Base-by-base conservation (phyloP, 2,888 invertebrate genomes). In the Trichopoda pennipes region DNA sequence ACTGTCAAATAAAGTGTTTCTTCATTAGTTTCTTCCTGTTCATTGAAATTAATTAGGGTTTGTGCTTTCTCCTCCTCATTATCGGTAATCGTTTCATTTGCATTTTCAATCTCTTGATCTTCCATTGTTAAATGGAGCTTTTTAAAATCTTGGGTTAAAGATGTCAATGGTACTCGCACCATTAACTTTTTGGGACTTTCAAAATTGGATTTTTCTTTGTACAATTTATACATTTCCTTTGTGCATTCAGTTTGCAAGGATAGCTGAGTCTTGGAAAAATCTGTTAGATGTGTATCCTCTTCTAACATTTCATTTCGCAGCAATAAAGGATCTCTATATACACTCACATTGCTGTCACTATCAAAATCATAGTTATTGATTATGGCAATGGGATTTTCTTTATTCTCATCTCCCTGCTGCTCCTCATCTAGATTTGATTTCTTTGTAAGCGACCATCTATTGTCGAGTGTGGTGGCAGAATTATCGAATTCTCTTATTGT, bases 61-160 rank as follows among this genome's bases (percentile, higher is more conserved):
- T 1, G 16, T 49, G n/a, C n/a, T n/a, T n/a, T n/a, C n/a, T 38
- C 19, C 12, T 58, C 44, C 44, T 32, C 19, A 44, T 14, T 44
- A n/a, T n/a, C 17, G 23, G 7, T 55, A 12, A 49, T 14, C 1
- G 3, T 19, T 8, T 17, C 47, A 19, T 19, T 38, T 76, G 64
- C 58, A 17, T 35, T n/a, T 28, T 53, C 35, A 49, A 23, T 19
- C 17, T 51, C 75, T n/a, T 66, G 28, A 12, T 53, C 60, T 9
- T 70, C 81, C 68, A 53, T 78, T 1, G 75, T 74, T 55, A 83
- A 84, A 80, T 85, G 84, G 14, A 84, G 44, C 32, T 53, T 72
- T 44, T 83, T 80, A 53, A 85, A 85, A 49, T 85, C 76, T 42
- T 80, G 81, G 0, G 84, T 83, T 32, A 85, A 51, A 0, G 78